phyloP scores from a whole-genome alignment of 2,888 invertebrate species.

The Pristionchus fissidentatus region DNA sequence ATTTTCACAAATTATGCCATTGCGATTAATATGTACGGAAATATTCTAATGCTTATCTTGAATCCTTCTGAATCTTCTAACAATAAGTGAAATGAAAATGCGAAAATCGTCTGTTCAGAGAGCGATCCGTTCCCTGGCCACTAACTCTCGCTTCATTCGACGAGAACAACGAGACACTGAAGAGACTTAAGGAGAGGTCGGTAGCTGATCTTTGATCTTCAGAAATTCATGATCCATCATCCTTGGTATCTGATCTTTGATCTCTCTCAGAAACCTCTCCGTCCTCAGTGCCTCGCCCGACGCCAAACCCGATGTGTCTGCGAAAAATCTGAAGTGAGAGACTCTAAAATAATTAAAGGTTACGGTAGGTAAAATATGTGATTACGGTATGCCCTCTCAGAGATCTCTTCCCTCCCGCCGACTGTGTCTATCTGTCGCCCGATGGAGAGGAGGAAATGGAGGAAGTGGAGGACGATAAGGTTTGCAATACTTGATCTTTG shows the following conservation, averaged over 20 bases:
- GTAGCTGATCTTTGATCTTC: neutral
- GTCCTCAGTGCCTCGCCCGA: neutral
- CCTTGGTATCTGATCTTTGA: neutral
- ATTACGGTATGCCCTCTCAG: neutral
- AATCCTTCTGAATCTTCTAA: neutral
- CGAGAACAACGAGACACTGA: neutral
- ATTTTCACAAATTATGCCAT: too few relatives aligned
- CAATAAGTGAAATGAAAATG: neutral
- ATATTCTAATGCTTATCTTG: neutral
- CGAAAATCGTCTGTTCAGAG: slow-evolving; percentile 5
- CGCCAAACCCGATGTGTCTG: slow-evolving; percentile 5
- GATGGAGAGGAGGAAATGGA: slow-evolving; percentile 67
- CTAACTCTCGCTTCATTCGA: slow-evolving; percentile 34
- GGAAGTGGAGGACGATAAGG: slow-evolving; percentile 56
- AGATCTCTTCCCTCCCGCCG: neutral
- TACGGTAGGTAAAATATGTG: neutral
- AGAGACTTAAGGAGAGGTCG: slow-evolving; percentile 13
- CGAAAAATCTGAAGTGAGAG: neutral
- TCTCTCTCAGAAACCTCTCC: neutral
- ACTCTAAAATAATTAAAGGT: neutral
- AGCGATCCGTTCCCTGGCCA: slow-evolving; percentile 5
- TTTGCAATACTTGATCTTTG: neutral
- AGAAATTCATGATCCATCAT: neutral
- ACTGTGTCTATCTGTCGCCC: slow-evolving; percentile 67
- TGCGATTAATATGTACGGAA: neutral